A percentile compares a stretch with the other conserved stretches of the same genome.
phyloP scores from a whole-genome alignment of 2,113 vertebrate genomes.

The Dolichotis patagonum region DNA sequence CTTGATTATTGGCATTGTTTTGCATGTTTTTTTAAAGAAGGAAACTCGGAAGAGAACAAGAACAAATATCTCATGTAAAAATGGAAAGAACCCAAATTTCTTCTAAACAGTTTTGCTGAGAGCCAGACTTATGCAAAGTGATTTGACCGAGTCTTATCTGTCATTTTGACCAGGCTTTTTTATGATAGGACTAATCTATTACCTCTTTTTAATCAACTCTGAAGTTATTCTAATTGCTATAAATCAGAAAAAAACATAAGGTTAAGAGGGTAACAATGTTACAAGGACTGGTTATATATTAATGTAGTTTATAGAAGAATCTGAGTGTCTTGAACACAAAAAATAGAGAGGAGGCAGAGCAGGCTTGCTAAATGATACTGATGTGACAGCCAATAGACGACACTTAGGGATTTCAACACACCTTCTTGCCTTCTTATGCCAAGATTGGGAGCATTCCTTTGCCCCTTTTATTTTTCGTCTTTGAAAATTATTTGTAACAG shows the following conservation, averaged over 20 bases:
- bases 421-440: not conserved
- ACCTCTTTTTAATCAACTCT: not conserved
- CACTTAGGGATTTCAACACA: fast-evolving
- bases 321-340: not conserved
- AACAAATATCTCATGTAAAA: not conserved
- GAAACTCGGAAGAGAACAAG: not conserved
- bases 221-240: not conserved
- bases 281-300: not conserved
- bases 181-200: not conserved
- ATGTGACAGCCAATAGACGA: fast-evolving
- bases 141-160: not conserved
- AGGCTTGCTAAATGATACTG: not conserved
- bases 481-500: not conserved
- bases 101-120: not conserved
- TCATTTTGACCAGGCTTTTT: not conserved
- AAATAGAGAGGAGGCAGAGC: too few species aligned
- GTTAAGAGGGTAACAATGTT: too few species aligned
- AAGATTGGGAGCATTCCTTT: not conserved
- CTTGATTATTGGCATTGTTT: not conserved
- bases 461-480: not conserved
- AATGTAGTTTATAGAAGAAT: not conserved
- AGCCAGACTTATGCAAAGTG: not conserved
- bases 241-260: not conserved
- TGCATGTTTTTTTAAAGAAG: not conserved
- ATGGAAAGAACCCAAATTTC: not conserved